phyloP scores from a whole-genome alignment of 2,113 vertebrate genomes.

The Tyrannus savana region DNA sequence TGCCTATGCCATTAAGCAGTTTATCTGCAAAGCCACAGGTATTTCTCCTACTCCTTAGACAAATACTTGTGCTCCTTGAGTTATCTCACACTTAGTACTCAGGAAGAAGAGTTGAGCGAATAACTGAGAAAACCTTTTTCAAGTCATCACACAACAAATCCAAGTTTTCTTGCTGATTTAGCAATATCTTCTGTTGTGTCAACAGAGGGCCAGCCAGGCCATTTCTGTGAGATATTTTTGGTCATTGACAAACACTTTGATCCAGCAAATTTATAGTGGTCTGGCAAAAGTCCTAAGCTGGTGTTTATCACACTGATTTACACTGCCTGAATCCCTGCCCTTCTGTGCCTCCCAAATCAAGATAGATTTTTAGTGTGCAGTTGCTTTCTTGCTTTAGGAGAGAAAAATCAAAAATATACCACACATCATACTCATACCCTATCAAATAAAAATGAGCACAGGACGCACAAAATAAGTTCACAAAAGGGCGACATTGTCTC shows the following conservation, averaged over 20 bases:
- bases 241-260: slow-evolving; percentile 3
- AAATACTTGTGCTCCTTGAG: not conserved
- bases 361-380: not conserved
- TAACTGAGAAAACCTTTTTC: not conserved
- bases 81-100: not conserved
- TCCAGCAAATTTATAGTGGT: not conserved
- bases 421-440: not conserved
- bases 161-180: slow-evolving; percentile 11
- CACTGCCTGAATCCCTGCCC: not conserved
- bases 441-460: not conserved
- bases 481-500: not conserved
- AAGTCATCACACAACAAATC: not conserved
- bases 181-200: not conserved
- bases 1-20: not conserved
- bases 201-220: not conserved
- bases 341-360: not conserved
- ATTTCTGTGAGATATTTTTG: slow-evolving; percentile 7
- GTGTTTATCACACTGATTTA: slow-evolving; percentile 22
- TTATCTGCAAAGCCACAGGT: not conserved
- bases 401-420: not conserved
- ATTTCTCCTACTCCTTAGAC: not conserved
- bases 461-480: not conserved
- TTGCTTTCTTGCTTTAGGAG: not conserved
- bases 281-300: not conserved
- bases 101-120: not conserved